These are phyloP conservation scores for Choloepus hoffmanni DNA, from an alignment of 2,113 vertebrate genomes.

Conservation along the genomic window DNA sequence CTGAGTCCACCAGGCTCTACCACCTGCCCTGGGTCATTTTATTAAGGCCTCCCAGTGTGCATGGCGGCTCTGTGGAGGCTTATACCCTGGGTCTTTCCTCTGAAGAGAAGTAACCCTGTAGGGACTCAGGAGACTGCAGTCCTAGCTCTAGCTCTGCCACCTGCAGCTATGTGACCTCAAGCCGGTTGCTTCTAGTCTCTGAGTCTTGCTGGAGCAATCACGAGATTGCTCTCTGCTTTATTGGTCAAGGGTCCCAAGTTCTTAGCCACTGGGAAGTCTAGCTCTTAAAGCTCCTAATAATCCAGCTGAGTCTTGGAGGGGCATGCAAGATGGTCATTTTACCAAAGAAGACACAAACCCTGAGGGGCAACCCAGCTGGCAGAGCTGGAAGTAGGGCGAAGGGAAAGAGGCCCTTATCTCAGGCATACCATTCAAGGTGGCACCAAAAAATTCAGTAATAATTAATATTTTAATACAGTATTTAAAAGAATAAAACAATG, in stretches of 20 bases:
- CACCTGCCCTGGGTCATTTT: background rate
- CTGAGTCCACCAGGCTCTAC: background rate
- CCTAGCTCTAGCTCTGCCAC: background rate
- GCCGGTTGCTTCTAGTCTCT: background rate
- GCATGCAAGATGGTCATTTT: background rate
- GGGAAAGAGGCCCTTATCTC: rapidly evolving
- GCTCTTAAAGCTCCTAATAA: background rate
- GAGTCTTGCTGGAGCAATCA: background rate
- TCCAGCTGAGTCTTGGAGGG: background rate
- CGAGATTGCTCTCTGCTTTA: background rate
- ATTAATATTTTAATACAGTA: background rate
- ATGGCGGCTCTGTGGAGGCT: background rate
- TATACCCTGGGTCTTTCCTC: background rate
- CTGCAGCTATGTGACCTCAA: background rate
- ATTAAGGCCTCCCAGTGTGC: background rate
- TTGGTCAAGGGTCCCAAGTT: background rate
- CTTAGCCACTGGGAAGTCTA: background rate
- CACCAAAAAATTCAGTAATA: background rate
- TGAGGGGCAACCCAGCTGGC: background rate
- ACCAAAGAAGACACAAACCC: background rate
- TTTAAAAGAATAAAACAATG: background rate
- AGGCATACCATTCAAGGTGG: background rate
- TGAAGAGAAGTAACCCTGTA: background rate
- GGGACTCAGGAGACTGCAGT: background rate
- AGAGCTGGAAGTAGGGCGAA: background rate